Base-by-base conservation (phyloP, 2,797 vertebrate species). In the Momotus momota region DNA sequence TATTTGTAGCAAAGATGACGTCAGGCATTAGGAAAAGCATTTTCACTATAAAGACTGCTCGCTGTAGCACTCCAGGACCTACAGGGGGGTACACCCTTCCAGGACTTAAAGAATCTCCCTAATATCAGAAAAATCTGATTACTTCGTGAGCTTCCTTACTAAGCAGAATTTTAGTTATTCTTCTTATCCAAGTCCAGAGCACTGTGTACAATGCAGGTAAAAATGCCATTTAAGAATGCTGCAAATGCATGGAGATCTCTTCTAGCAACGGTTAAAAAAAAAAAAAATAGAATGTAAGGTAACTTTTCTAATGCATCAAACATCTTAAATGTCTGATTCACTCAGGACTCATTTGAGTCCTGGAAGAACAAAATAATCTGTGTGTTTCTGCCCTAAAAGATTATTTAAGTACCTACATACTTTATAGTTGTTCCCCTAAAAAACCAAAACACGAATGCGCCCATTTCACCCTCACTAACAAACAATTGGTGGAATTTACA, bases 1-100 rank as follows among this genome's bases (percentile, higher is more conserved):
- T 92, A 78, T 93, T 91, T 96, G 95, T 48, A 75, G 92, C 78
- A 82, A 96, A 92, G 94, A 93, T 94, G 82, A 97, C 67, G 55
- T 95, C 84, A 94, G 81, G 71, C 88, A 46, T 80, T 64, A 95
- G 60, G 55, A 86, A 66, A 92, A 84, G 70, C 83, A 88, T 74
- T 91, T 81, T 33, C 64, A 60, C 81, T 74, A 12, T 41, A 75
- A 35, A 81, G 72, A 35, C 61, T 58, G 52, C 1, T 61, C 84
- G 90, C 86, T 88, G 62, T 93, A 92, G 70, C 93, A 33, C 73
- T 81, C 54, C 35, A 19, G 51, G 66, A 20, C 90, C 93, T 81
- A 72, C 71, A 90, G 46, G 86, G 78, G 52, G 57, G 6, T 22
- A 65, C 46, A 38, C 18, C 52, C 67, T 75, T 84, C 10, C 14